phyloP scores from a whole-genome alignment of 2,888 invertebrate genomes.

The Dicyrtoma fusca region DNA sequence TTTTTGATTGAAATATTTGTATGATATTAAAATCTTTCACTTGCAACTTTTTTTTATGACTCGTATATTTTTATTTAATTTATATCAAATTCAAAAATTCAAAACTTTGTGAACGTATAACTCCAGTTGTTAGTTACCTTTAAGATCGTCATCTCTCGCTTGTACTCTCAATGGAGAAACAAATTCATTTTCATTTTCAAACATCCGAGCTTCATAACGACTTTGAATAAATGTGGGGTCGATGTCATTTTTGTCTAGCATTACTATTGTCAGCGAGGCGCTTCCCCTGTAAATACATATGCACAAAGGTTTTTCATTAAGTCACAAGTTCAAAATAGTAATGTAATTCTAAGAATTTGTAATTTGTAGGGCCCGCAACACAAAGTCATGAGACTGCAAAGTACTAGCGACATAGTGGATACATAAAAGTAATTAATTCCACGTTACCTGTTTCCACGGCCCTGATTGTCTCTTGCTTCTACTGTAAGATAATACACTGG shows the following conservation, averaged over 20 bases:
- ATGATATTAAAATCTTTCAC: background rate
- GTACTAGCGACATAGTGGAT: too few relatives aligned
- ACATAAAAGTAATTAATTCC: constrained; percentile 54
- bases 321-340: too few relatives aligned
- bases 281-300: constrained; percentile 58
- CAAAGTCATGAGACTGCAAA: too few relatives aligned
- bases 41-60: too few relatives aligned
- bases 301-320: too few relatives aligned
- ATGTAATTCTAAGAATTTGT: too few relatives aligned
- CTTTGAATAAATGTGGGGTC: constrained; percentile 59
- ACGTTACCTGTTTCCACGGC: constrained; percentile 72
- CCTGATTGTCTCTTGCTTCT: constrained; percentile 85
- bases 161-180: constrained; percentile 76
- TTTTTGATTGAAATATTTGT: background rate
- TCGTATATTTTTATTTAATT: too few relatives aligned
- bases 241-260: constrained; percentile 61
- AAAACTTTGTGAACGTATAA: too few relatives aligned
- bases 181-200: constrained; percentile 81
- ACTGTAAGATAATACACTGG: constrained; percentile 83
- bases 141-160: constrained; percentile 82
- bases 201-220: constrained; percentile 78
- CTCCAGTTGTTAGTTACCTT: constrained; percentile 68
- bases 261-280: constrained; percentile 56
- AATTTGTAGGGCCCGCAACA: too few relatives aligned
- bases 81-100: too few relatives aligned